Conservation (phyloP, 2,888 invertebrate species). For the Apeira syringaria region DNA sequence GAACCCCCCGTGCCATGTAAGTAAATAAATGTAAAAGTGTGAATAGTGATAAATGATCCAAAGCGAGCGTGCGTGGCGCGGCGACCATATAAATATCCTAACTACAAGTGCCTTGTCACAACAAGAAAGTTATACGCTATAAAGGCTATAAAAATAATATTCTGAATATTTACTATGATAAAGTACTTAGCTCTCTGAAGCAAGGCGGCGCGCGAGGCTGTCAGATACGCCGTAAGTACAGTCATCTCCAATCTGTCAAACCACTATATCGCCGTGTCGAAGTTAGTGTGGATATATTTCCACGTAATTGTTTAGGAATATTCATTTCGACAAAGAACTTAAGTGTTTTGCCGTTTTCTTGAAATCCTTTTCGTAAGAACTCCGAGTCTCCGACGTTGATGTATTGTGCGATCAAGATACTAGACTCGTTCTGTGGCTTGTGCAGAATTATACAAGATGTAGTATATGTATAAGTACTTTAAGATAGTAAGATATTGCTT, state of each 20-base stretch:
- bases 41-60: conserved; percentile 47
- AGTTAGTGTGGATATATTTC: not conserved
- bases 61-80: conserved; percentile 19
- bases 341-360: conserved; percentile 18
- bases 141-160: not conserved
- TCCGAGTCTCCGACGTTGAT: conserved; percentile 46
- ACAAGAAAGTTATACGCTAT: conserved; percentile 7
- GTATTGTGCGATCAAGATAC: conserved; percentile 45
- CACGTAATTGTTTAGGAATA: not conserved
- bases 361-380: conserved; percentile 35
- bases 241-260: conserved; percentile 1
- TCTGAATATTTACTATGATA: conserved; percentile 8
- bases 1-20: conserved; percentile 34
- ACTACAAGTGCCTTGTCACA: conserved; percentile 20
- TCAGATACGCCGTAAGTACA: conserved; percentile 30
- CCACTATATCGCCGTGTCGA: conserved; percentile 11
- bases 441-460: too few species aligned
- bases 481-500: too few species aligned
- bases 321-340: conserved; percentile 16
- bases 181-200: conserved; percentile 5
- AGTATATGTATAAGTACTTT: too few species aligned
- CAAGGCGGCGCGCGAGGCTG: conserved; percentile 20
- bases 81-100: conserved; percentile 16
- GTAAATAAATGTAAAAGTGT: conserved; percentile 42
- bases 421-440: conserved; percentile 30